Base-by-base conservation (phyloP, 2,888 invertebrate genomes). In the Phyto melanocephala region DNA sequence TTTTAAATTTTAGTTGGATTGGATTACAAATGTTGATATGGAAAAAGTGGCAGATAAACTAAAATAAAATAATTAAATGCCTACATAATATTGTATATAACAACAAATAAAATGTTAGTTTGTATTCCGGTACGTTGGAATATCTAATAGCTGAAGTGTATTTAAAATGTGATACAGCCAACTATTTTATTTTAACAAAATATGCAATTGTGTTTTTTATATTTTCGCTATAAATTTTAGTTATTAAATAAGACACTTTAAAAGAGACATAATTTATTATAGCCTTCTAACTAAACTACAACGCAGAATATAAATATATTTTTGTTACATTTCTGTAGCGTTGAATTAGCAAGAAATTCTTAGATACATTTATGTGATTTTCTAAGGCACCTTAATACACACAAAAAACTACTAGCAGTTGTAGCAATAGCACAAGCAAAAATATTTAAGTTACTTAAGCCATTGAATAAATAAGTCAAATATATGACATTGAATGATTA, bases 401-500 rank as follows among this genome's bases (percentile, higher is more conserved):
- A 13, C 11, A 35, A 37, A 20, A 52, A 28, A 35, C 15, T 50
- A 5, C 4, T 28, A 28, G 6, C 28, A 28, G 6, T n/a, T 17
- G n/a, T 17, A 40, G 33, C 8, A 56, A 56, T 1, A 56, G 17
- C 33, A 33, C 15, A 56, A 6, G 28, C 6, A 56, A 33, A 7
- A 33, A 15, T 10, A 47, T 35, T 8, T 28, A 37, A 13, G 8
- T 37, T 0, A 17, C 40, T n/a, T 10, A 62, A 42, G 42, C 20
- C 22, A 35, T 37, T 47, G 1, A 15, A 15, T 47, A 47, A 52
- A n/a, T 22, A 33, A 67, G 22, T 22, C 24, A 40, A 20, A 20
- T 22, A 20, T 17, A 45, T 13, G 60, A 71, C 70, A 40, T 13
- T 56, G 35, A 67, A 67, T 75, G 75, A 84, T 82, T 80, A 47